Base-by-base conservation (phyloP, 2,113 vertebrate genomes). In the Sminthopsis crassicaudata region DNA sequence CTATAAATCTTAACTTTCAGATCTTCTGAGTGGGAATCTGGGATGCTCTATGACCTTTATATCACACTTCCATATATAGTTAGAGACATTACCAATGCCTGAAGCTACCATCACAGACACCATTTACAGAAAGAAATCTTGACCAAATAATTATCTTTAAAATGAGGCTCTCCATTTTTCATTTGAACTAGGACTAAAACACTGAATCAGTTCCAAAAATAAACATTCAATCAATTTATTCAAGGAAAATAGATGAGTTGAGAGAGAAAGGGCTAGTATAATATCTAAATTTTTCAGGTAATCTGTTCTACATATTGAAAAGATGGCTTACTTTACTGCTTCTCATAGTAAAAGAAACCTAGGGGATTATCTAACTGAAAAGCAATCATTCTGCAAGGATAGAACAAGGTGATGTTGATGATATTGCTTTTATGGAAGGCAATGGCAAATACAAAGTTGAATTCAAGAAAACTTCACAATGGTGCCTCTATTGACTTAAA, bases 1-100 rank as follows among this genome's bases (percentile, higher is more conserved):
- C 95, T 91, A 26, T 90, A 89, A 89, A 91, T 14, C 9, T 25
- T 84, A 25, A 11, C 48, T 94, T 94, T 46, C 90, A 84, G 84
- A 60, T 89, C 25, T 76, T 55, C 53, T 91, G 88, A 84, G 94
- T 46, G 54, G 14, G 90, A 60, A 50, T 10, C 53, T 27, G 23
- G 89, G 93, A 46, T 22, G 24, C 55, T 96, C 24, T 88, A 46
- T 36, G 19, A 89, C 0, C 1, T 23, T 27, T 36, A 53, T 10
- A n/a, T 8, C 16, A 76, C 8, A 16, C 51, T 53, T 25, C 2
- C 24, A 53, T 23, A 54, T n/a, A 36, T 19, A 94, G 19, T 36
- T 57, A 22, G 16, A 90, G 36, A 91, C 25, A 24, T 67, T 88
- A 22, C 55, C 22, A n/a, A 2, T 24, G 52, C 0, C 36, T 92